Evolutionary conservation across 2,113 vertebrate species (phyloP).

Genomic region (Aptenodytes forsteri): DNA sequence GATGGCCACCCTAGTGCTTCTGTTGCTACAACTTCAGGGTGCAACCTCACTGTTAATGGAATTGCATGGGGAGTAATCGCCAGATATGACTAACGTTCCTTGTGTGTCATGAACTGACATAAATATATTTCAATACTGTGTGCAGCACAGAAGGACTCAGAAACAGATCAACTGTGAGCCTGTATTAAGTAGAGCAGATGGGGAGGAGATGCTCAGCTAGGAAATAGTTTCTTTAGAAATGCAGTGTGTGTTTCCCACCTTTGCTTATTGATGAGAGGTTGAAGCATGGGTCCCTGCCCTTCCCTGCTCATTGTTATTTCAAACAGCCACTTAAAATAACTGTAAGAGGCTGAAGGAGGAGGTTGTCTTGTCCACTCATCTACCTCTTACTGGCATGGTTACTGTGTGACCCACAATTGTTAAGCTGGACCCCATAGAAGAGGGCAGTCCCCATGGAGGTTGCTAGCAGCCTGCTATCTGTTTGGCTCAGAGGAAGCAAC

Average conservation of each 20-base stretch:
- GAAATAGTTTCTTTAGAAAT: neutral
- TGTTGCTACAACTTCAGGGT: constrained; percentile 3
- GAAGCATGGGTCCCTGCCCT: neutral
- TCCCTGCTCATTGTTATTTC: neutral
- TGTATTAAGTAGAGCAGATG: neutral
- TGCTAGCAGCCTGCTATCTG: neutral
- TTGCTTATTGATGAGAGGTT: neutral
- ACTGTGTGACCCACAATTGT: neutral
- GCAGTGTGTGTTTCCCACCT: neutral
- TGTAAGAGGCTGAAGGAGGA: neutral
- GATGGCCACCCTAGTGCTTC: neutral
- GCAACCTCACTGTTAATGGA: neutral
- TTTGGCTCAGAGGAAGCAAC: neutral
- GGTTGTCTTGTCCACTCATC: neutral
- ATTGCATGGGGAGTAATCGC: neutral
- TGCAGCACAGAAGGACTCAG: neutral
- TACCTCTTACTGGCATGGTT: neutral
- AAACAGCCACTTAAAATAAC: neutral
- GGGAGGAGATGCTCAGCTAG: neutral
- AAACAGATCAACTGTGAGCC: neutral
- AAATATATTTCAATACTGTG: neutral
- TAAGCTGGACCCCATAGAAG: neutral
- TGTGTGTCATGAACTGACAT: neutral
- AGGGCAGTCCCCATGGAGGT: neutral
- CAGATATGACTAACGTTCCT: neutral